These are phyloP conservation scores for Pammene fasciana DNA, from an alignment of 2,888 invertebrate genomes.

Conservation along the genomic window DNA sequence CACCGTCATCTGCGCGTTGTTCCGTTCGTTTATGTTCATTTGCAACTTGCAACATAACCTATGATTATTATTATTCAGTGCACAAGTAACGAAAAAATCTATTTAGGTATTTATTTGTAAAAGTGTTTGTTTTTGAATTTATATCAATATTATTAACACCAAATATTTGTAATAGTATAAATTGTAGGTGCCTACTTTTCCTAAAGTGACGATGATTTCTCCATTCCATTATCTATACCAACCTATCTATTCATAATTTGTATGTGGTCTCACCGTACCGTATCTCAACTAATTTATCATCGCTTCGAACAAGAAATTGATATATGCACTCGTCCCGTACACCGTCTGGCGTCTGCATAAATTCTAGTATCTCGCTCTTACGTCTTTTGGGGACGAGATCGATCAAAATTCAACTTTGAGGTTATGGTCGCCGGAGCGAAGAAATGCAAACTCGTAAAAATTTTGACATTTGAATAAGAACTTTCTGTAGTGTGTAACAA, in stretches of 20 bases:
- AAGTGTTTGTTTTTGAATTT: no score
- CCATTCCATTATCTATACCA: background rate
- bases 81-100: no score
- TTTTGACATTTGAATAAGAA: background rate
- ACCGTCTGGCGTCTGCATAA: conserved; percentile 50
- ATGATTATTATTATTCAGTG: no score
- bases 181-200: no score
- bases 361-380: conserved; percentile 43
- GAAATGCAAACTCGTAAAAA: background rate
- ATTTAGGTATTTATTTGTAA: no score
- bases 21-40: no score
- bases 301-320: conserved; percentile 67
- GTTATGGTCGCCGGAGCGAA: background rate
- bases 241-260: conserved; percentile 24
- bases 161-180: no score
- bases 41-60: no score
- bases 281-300: conserved; percentile 73
- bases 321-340: conserved; percentile 62
- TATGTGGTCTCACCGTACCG: conserved; percentile 50
- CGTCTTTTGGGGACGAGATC: conserved; percentile 5
- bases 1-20: no score
- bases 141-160: no score
- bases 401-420: conserved; percentile 49
- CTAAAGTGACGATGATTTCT: background rate
- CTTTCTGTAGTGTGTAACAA: background rate